Evolutionary conservation across 2,797 vertebrate genomes (phyloP).

Genomic region (Scolopax bukidnonensis): DNA sequence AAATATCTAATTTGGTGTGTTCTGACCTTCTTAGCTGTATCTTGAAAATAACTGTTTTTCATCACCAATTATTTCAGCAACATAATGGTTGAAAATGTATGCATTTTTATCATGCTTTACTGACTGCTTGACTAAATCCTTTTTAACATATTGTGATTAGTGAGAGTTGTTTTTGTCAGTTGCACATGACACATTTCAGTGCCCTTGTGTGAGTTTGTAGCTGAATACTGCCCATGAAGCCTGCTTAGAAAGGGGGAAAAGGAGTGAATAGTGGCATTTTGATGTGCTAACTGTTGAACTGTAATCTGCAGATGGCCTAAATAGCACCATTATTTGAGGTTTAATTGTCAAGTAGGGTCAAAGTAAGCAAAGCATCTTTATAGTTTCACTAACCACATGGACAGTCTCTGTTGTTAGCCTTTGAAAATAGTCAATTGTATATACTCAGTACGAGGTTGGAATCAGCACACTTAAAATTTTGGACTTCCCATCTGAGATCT

Average conservation of each 20-base stretch:
- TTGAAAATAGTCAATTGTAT: not conserved
- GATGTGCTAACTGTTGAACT: not conserved
- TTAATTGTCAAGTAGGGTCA: not conserved
- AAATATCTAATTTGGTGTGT: not conserved
- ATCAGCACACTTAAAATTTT: not conserved
- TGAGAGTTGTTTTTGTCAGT: not conserved
- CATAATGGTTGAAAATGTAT: not conserved
- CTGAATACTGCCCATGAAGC: not conserved
- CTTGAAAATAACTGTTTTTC: not conserved
- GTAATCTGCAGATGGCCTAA: not conserved
- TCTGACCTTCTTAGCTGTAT: not conserved
- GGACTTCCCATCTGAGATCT: not conserved
- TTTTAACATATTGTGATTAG: not conserved
- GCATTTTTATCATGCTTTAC: not conserved
- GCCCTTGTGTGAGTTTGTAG: not conserved
- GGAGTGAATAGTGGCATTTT: not conserved
- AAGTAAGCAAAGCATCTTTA: not conserved
- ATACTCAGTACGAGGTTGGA: not conserved
- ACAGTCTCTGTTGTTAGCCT: not conserved
- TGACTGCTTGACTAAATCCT: not conserved
- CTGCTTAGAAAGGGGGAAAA: not conserved
- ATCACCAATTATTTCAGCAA: not conserved
- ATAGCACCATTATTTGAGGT: not conserved
- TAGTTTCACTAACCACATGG: not conserved
- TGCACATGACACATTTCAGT: not conserved